Base-by-base conservation (phyloP, 2,797 vertebrate species). In the Acipenser transmontanus region DNA sequence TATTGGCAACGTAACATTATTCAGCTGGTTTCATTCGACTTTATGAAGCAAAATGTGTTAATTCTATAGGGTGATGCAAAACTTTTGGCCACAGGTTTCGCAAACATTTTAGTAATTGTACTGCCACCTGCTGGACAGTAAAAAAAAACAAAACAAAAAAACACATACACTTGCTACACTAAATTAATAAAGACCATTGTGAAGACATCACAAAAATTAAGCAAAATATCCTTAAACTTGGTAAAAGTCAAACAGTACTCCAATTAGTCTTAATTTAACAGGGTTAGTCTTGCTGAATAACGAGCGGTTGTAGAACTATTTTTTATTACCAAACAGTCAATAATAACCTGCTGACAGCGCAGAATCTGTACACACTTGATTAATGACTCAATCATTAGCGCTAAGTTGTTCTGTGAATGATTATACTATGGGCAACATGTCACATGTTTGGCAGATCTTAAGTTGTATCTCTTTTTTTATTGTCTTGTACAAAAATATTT, bases 311-410 rank as follows among this genome's bases (percentile, higher is more conserved):
- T 11, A 2, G 62, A 60, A 66, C 77, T 74, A 78, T 88, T 84
- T 78, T 88, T 84, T 78, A 84, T 83, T 75, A 77, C 66, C 76
- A 68, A 63, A 34, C 34, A 65, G 70, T 86, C 83, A 72, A 83
- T 82, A 76, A 66, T 34, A 69, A 71, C 71, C 63, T 76, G 76
- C 82, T 84, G 84, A 83, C 70, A 70, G 8, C 68, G 70, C 59
- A 17, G 66, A 61, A 68, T 63, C 66, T 68, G 52, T 74, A 76
- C 75, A 73, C 80, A 80, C 64, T 62, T 76, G 77, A 85, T 75
- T 70, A 71, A 87, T 80, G 81, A 69, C 7, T 66, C 71, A 81
- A 61, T 77, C 70, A 61, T 72, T 73, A 48, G 66, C 72, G 64
- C 66, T 73, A 65, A 8, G 49, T 50, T 50, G 13, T 74, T 76